Evolutionary conservation across 35 echinoderm and acorn worm species (phyloP), one percentile per base, ranked within the genome.

Genomic region (Anneissia japonica): DNA sequence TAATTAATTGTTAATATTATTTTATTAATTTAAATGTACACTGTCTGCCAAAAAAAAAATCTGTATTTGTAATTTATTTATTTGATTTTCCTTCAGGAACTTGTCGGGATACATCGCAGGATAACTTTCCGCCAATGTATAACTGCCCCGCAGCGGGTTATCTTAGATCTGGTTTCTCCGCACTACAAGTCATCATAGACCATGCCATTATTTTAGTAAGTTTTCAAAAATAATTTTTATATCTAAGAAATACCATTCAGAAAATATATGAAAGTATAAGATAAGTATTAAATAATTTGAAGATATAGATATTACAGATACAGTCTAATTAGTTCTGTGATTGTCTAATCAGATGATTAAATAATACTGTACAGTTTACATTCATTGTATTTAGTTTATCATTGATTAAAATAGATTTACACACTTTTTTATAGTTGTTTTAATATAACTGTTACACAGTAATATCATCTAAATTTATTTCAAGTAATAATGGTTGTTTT

Each of bases 141-240:
- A 82, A 72, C 26, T 87, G 90, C 72, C 56, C 78, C 16, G 81
- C 86, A 39, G 88, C 82, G 37, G 23, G 40, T 5, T 88, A 92
- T 55, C 72, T 92, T 13, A 77, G 51, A 31, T 83, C 90, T 4
- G 90, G 90, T 0, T 92, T 92, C 83, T 38, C 85, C 21, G 72
- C 74, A 0, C 37, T 92, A 32, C 90, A 92, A 40, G 74, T 46
- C 31, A 43, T 81, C n/a, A 28, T 88, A 6, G 85, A 92, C 76
- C 81, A 92, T 73, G 81, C 80, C 26, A 83, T 92, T 10, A 33
- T 55, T 30, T 56, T 46, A 32, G 90, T 92, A 87, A 92, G 90
- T 64, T 78, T 33, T 35, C 1, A 36, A 21, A 21, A 38, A 9
- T 28, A 21, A n/a, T 75, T 14, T 81, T 87, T 0, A 77, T 76